Percentiles rank a stretch among this genome's conserved stretches.
These are phyloP conservation scores for Pomacea maculata DNA, from an alignment of 1,140 invertebrate species.

Conservation along the genomic window DNA sequence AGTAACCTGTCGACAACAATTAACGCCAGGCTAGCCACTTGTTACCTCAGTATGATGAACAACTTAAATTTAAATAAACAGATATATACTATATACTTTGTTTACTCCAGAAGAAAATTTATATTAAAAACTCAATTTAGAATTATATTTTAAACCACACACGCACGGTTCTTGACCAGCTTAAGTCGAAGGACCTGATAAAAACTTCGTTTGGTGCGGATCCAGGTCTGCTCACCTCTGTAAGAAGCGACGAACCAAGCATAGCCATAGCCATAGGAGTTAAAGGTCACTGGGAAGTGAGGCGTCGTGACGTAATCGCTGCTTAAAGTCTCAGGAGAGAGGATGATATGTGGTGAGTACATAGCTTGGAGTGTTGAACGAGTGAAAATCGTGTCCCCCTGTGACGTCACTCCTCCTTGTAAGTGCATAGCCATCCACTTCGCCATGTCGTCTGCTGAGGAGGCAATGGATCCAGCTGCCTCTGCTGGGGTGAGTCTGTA, in stretches of 20 bases:
- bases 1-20: too few species aligned
- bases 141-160: background rate
- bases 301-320: slow-evolving; percentile 1
- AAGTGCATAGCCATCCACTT: slow-evolving; percentile 29
- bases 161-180: too few species aligned
- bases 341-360: background rate
- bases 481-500: slow-evolving; percentile 29
- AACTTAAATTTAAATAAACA: too few species aligned
- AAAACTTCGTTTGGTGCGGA: too few species aligned
- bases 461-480: slow-evolving; percentile 29
- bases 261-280: slow-evolving; percentile 22
- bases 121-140: too few species aligned
- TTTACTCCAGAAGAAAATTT: too few species aligned
- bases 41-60: too few species aligned
- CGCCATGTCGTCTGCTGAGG: slow-evolving; percentile 12
- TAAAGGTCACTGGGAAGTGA: slow-evolving; percentile 19
- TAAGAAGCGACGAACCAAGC: slow-evolving; percentile 28
- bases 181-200: too few species aligned
- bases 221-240: slow-evolving; percentile 16
- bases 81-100: too few species aligned
- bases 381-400: background rate
- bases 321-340: background rate
- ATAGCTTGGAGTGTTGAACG: background rate
- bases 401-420: slow-evolving; percentile 22
- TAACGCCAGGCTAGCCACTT: too few species aligned